Conservation (phyloP, 2,797 vertebrate species). For the Phataginus tricuspis region DNA sequence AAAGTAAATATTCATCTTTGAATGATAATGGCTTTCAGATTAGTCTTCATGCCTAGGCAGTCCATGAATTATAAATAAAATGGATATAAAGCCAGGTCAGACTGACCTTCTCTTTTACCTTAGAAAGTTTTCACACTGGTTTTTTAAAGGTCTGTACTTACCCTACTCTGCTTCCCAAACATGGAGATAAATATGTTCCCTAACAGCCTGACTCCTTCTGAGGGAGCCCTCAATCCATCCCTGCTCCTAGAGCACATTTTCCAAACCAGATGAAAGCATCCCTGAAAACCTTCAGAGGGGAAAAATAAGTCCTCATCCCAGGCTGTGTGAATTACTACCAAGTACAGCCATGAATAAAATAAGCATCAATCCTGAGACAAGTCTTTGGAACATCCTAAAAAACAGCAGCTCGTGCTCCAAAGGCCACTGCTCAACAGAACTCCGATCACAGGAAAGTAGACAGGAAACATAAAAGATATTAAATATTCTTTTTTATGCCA, state of each 20-base stretch:
- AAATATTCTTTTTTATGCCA: slow-evolving; percentile 7
- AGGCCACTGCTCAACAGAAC: neutral
- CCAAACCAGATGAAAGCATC: slow-evolving; percentile 65
- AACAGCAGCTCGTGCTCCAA: neutral
- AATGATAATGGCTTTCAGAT: neutral
- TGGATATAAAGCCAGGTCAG: neutral
- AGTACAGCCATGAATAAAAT: slow-evolving; percentile 70
- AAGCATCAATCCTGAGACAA: slow-evolving; percentile 57
- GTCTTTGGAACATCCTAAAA: slow-evolving; percentile 37
- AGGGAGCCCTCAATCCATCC: slow-evolving; percentile 70
- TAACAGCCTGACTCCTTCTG: slow-evolving; percentile 62
- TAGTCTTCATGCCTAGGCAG: neutral
- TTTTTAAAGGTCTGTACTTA: slow-evolving; percentile 54
- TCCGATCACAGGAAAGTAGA: slow-evolving; percentile 42
- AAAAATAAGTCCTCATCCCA: slow-evolving; percentile 64
- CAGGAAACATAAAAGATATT: slow-evolving; percentile 45
- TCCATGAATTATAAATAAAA: slow-evolving; percentile 14
- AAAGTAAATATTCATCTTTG: neutral
- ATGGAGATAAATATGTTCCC: slow-evolving; percentile 63
- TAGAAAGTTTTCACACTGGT: slow-evolving; percentile 33
- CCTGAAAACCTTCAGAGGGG: slow-evolving; percentile 47
- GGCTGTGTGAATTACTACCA: slow-evolving; percentile 59
- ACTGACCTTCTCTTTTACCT: slow-evolving; percentile 51
- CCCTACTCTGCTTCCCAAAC: slow-evolving; percentile 14
- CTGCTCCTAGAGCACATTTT: slow-evolving; percentile 52